Conservation (phyloP, 2,113 vertebrate species). For the Pelecanoides urinatrix region DNA sequence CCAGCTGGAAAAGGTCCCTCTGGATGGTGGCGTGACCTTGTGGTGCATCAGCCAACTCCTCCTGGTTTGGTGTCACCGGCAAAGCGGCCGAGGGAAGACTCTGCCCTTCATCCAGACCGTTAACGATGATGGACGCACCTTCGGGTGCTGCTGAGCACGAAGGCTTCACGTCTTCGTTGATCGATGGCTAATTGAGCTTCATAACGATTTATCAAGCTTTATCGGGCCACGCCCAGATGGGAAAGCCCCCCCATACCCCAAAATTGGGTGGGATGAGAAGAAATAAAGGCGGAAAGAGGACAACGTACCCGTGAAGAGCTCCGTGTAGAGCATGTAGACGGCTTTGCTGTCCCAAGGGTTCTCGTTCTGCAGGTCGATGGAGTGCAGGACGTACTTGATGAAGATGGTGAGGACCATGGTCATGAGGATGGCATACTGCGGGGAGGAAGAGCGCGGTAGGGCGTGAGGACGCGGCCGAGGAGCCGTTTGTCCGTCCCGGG, state of each 20-base stretch:
- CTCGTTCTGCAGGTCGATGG: slow-evolving; percentile 91
- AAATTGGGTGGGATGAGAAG: neutral
- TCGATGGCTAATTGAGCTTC: rapidly evolving
- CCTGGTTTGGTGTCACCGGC: neutral
- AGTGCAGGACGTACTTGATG: slow-evolving; percentile 94
- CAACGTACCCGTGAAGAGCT: slow-evolving; percentile 89
- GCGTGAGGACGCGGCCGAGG: rapidly evolving
- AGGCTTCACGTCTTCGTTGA: rapidly evolving
- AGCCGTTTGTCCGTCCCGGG: neutral
- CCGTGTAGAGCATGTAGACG: slow-evolving; percentile 96
- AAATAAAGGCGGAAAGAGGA: too few relatives aligned
- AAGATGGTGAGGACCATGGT: slow-evolving; percentile 96
- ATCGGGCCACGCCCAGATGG: rapidly evolving
- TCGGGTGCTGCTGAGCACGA: neutral
- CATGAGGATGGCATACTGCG: slow-evolving; percentile 92
- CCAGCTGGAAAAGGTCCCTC: neutral
- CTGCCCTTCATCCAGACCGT: neutral
- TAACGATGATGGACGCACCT: too few relatives aligned
- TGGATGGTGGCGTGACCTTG: rapidly evolving
- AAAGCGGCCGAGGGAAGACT: neutral
- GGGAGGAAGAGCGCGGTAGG: neutral
- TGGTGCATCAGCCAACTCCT: neutral
- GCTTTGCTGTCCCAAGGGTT: slow-evolving; percentile 99
- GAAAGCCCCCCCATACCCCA: rapidly evolving
- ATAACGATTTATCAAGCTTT: rapidly evolving